A percentile compares a stretch with the other conserved stretches of the same genome.
These are phyloP conservation scores for Philhelius pedissequus DNA, from an alignment of 2,888 invertebrate genomes.

Conservation along the genomic window DNA sequence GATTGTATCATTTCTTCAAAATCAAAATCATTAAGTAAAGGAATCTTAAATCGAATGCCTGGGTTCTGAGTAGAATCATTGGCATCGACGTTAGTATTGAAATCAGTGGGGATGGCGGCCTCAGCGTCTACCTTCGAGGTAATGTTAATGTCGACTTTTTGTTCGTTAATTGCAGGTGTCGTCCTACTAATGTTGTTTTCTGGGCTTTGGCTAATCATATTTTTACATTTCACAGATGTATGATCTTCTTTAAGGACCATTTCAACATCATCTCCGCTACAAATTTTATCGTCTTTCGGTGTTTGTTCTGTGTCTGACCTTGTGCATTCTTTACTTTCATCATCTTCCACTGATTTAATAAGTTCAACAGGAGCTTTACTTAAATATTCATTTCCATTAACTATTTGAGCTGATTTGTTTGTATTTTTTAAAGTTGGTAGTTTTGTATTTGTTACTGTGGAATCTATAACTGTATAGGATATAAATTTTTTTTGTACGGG, in stretches of 20 bases:
- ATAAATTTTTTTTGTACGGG: no score
- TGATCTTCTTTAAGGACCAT: not conserved
- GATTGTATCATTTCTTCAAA: constrained; percentile 27
- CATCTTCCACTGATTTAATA: not conserved
- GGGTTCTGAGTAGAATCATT: not conserved
- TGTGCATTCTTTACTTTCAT: not conserved
- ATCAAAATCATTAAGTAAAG: not conserved
- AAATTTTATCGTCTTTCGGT: not conserved
- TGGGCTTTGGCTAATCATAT: not conserved
- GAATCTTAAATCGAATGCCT: not conserved
- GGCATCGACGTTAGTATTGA: no score
- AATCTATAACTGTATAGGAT: no score
- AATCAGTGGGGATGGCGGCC: no score
- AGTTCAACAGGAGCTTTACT: not conserved
- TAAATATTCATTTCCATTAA: not conserved
- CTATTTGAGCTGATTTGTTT: not conserved
- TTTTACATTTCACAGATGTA: not conserved
- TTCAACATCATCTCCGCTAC: not conserved
- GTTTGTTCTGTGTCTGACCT: not conserved
- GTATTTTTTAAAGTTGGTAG: not conserved
- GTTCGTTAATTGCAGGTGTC: not conserved
- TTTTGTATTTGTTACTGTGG: no score
- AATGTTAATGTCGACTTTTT: not conserved
- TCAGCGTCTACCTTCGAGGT: not conserved
- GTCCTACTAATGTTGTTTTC: not conserved